Evolutionary conservation across 1,140 invertebrate species (phyloP).

Genomic region (Armadillidium nasatum): DNA sequence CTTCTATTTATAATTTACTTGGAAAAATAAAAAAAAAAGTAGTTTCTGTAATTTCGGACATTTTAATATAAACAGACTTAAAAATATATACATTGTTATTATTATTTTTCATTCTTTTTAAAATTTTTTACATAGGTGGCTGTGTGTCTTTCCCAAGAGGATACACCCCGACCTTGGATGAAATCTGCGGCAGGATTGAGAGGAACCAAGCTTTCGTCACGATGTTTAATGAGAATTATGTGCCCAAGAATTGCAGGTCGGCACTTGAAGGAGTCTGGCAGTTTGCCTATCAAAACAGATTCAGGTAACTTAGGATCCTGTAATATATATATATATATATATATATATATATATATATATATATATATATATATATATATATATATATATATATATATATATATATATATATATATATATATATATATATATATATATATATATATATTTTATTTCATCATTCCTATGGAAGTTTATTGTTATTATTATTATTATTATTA

Average conservation of each 20-base stretch:
- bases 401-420: background rate
- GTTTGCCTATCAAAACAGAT: slow-evolving; percentile 71
- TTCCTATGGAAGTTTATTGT: no score
- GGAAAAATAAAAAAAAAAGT: no score
- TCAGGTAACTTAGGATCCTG: slow-evolving; percentile 5
- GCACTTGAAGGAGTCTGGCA: slow-evolving; percentile 91
- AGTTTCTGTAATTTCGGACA: no score
- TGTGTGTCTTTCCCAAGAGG: slow-evolving; percentile 6
- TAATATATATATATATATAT: no score
- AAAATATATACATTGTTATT: no score
- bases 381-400: background rate
- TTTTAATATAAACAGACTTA: no score
- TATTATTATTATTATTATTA: slow-evolving; percentile 15
- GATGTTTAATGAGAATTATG: slow-evolving; percentile 82
- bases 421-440: background rate
- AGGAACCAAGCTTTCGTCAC: slow-evolving; percentile 61
- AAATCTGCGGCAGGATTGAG: slow-evolving; percentile 8
- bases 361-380: no score
- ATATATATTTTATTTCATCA: slow-evolving; percentile 4
- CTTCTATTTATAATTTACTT: no score
- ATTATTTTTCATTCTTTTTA: no score
- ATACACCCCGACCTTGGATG: slow-evolving; percentile 21
- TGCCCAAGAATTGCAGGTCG: slow-evolving; percentile 84
- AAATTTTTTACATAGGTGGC: background rate
- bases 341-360: slow-evolving; percentile 1